Conservation (phyloP, 2,113 vertebrate species). For the Meriones unguiculatus region DNA sequence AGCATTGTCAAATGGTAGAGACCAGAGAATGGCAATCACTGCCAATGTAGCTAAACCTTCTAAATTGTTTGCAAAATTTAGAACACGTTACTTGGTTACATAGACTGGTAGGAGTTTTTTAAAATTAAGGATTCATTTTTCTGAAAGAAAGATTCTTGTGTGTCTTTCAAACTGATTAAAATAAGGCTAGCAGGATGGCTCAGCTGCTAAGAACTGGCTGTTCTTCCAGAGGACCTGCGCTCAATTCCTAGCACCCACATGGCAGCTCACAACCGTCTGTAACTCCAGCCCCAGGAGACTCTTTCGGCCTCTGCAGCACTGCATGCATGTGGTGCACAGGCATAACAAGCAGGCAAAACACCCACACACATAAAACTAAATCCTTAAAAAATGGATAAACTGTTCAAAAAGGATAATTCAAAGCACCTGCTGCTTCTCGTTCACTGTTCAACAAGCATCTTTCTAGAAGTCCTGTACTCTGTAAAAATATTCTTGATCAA, state of each 20-base stretch:
- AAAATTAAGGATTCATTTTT: slow-evolving; percentile 13
- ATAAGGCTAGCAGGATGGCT: not conserved
- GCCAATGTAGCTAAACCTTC: not conserved
- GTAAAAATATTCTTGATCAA: not conserved
- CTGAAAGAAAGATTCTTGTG: slow-evolving; percentile 3
- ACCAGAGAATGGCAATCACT: not conserved
- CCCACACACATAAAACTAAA: not conserved
- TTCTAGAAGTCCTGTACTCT: not conserved
- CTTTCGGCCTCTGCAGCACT: not conserved
- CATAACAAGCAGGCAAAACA: not conserved
- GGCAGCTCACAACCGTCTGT: not conserved
- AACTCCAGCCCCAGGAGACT: not conserved
- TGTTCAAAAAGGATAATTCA: slow-evolving; percentile 23
- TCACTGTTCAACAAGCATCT: not conserved
- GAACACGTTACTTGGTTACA: not conserved
- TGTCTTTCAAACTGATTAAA: not conserved
- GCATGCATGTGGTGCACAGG: not conserved
- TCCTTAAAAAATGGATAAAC: not conserved
- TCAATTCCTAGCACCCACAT: not conserved
- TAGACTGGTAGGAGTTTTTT: slow-evolving; percentile 46
- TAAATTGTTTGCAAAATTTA: slow-evolving; percentile 11
- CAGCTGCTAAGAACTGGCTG: not conserved
- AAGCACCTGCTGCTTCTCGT: slow-evolving; percentile 41
- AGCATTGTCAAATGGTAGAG: slow-evolving; percentile 12
- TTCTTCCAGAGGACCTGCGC: not conserved